Evolutionary conservation across 2,888 invertebrate genomes (phyloP).

Genomic region (Ophion slaviceki): DNA sequence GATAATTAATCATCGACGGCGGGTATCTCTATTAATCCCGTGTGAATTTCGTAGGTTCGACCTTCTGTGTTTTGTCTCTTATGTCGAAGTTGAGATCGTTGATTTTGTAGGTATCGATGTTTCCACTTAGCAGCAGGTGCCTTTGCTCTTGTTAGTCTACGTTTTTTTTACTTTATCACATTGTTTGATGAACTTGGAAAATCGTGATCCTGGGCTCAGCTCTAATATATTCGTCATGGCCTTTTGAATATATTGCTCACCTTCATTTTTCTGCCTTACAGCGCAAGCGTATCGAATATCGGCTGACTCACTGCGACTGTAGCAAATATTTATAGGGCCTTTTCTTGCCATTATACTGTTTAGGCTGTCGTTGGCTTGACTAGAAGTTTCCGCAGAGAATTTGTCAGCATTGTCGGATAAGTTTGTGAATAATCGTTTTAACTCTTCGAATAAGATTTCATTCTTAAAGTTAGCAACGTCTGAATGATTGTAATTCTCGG

Average conservation of each 20-base stretch:
- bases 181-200: no score
- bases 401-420: constrained; percentile 24
- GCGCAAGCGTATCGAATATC: no score
- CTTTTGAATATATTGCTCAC: no score
- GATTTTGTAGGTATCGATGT: constrained; percentile 37
- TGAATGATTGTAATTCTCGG: constrained; percentile 43
- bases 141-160: constrained; percentile 34
- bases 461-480: constrained; percentile 18
- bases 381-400: no score
- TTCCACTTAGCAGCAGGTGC: constrained; percentile 41
- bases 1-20: constrained; percentile 13
- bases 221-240: no score
- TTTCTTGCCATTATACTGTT: no score
- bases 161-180: no score
- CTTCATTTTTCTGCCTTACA: no score
- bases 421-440: constrained; percentile 30
- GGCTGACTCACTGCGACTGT: no score
- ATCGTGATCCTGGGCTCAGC: no score
- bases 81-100: constrained; percentile 42
- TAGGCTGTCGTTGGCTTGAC: no score
- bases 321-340: no score
- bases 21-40: constrained; percentile 49
- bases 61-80: constrained; percentile 53
- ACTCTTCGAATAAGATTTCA: constrained; percentile 31
- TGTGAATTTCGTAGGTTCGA: constrained; percentile 56